Evolutionary conservation across 2,888 invertebrate species (phyloP).

Genomic region (Polietes domitor): DNA sequence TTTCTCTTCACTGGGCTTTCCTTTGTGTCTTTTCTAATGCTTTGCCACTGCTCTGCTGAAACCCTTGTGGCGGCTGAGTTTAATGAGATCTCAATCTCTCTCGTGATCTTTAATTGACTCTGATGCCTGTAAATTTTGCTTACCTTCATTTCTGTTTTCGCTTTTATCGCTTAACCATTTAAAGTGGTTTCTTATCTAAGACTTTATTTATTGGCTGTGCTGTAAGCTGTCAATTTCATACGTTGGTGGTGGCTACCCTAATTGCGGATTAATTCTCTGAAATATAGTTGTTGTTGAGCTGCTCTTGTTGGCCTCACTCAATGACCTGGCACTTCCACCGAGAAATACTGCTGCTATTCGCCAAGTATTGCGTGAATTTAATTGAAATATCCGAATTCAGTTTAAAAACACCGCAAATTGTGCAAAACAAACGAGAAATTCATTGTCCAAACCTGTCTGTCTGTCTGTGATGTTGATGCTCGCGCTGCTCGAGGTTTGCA

Average conservation of each 20-base stretch:
- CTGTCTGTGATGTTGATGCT: too few species aligned
- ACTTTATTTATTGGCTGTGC: slow-evolving; percentile 21
- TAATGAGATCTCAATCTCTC: neutral
- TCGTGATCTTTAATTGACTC: neutral
- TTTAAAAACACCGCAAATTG: too few species aligned
- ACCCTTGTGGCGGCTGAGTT: neutral
- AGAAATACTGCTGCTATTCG: neutral
- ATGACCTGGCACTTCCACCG: neutral
- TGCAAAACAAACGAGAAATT: too few species aligned
- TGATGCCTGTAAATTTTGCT: neutral
- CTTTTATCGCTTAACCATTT: neutral
- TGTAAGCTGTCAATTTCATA: neutral
- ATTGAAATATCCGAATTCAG: too few species aligned
- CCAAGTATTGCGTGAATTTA: neutral
- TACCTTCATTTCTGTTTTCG: neutral
- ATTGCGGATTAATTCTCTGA: neutral
- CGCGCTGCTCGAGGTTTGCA: too few species aligned
- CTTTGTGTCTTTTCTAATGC: neutral
- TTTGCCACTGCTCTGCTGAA: neutral
- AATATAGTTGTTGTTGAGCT: neutral
- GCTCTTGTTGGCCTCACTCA: neutral
- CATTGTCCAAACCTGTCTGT: too few species aligned
- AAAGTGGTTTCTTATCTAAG: slow-evolving; percentile 12
- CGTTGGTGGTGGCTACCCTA: neutral
- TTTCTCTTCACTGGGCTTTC: neutral